These are phyloP conservation scores for Griposia aprilina DNA, from an alignment of 2,888 invertebrate species.

Conservation along the genomic window DNA sequence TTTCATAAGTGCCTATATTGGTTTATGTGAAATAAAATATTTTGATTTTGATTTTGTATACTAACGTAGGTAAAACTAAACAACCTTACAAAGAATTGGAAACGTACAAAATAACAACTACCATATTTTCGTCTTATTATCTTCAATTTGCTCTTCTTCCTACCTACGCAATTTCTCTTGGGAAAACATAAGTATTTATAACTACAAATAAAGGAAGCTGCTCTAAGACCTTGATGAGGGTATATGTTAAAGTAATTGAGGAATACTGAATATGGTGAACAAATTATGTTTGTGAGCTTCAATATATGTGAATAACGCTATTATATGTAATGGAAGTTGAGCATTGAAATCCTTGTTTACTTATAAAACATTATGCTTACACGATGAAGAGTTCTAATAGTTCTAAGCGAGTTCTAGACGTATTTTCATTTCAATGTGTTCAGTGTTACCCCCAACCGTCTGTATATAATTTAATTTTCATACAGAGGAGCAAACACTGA, in stretches of 20 bases:
- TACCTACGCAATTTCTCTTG: constrained; percentile 63
- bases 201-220: constrained; percentile 46
- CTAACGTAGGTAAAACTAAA: constrained; percentile 22
- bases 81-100: constrained; percentile 54
- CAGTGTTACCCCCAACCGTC: not conserved
- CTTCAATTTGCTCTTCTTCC: constrained; percentile 71
- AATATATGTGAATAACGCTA: constrained; percentile 25
- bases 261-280: constrained; percentile 11
- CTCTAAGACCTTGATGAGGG: constrained; percentile 35
- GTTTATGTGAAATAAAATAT: too few relatives aligned
- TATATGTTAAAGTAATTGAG: constrained; percentile 25
- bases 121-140: constrained; percentile 71
- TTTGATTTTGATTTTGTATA: too few relatives aligned
- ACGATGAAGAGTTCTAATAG: constrained; percentile 20
- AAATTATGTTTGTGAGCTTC: constrained; percentile 13
- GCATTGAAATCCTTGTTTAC: constrained; percentile 16
- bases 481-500: constrained; percentile 21
- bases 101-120: constrained; percentile 68
- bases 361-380: constrained; percentile 23
- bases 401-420: constrained; percentile 19
- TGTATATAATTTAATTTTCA: constrained; percentile 39
- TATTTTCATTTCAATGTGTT: constrained; percentile 35
- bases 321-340: not conserved
- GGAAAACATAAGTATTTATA: constrained; percentile 49
- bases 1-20: too few relatives aligned